These are phyloP conservation scores for Gymnoscopelus braueri DNA, from an alignment of 2,797 vertebrate genomes.

Conservation along the genomic window DNA sequence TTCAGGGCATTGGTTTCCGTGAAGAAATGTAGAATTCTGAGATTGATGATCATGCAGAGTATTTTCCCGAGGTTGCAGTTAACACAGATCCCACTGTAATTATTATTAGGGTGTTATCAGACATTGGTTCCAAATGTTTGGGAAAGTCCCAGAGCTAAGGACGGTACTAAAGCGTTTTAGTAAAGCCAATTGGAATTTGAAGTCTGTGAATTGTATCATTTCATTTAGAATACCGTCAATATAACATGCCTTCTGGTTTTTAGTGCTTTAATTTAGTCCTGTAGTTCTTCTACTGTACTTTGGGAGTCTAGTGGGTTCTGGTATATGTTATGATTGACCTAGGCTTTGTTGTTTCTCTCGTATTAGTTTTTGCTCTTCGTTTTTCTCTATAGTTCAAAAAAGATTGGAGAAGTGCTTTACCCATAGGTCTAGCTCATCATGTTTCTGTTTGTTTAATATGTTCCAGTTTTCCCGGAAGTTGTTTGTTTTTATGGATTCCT, in stretches of 20 bases:
- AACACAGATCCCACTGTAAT: background rate
- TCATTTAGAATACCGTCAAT: background rate
- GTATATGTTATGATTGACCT: no score
- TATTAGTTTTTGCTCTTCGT: background rate
- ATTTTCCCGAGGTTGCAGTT: background rate
- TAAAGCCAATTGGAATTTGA: background rate
- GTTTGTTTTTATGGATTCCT: constrained; percentile 21
- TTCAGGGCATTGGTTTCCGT: background rate
- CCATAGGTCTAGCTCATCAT: background rate
- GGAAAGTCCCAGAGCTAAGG: background rate
- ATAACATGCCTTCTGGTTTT: background rate
- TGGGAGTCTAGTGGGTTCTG: background rate
- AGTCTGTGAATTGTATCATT: constrained; percentile 12
- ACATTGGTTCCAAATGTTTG: background rate
- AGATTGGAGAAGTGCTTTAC: constrained; percentile 6
- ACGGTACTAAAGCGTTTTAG: background rate
- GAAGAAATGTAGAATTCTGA: background rate
- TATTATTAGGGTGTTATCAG: background rate
- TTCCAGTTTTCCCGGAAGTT: constrained; percentile 23
- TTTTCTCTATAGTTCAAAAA: background rate
- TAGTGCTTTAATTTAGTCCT: background rate
- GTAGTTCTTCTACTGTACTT: background rate
- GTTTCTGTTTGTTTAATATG: constrained; percentile 3
- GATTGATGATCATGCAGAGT: background rate
- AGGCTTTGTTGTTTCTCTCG: no score